Evolutionary conservation across 2,888 invertebrate genomes (phyloP), one percentile per base, ranked within the genome.

Genomic region (Noctua fimbriata): DNA sequence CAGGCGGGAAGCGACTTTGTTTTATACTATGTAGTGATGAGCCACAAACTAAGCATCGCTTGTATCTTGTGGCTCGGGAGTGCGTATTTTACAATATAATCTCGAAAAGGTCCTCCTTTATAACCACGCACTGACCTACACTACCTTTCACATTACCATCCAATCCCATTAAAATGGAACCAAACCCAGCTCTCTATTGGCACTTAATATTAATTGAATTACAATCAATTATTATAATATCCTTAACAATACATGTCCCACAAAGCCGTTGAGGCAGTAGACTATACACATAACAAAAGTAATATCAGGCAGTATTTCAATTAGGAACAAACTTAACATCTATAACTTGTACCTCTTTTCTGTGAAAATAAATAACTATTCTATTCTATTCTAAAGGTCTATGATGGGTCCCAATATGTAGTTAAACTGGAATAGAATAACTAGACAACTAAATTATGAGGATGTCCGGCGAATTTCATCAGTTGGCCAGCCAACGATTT

Each of bases 201-300:
- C 41, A 60, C 82, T 77, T 72, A 74, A 74, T 72, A 74, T 85
- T 77, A 77, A 84, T 82, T 82, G 67, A 84, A 84, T 82, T 55
- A 84, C 69, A 77, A 69, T 82, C 82, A 77, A 81, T 76, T 81
- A 74, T 80, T 28, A 58, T 55, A 72, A 72, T 72, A 72, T 5
- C 70, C 28, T 71, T 65, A 21, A 71, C 73, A 58, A 65, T 66
- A 60, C 24, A 72, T 63, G 21, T 5, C 41, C 7, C 52, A 74
- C 72, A 78, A 70, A 66, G n/a, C 70, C 55, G 5, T 63, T 36
- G 63, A 32, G 4, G 32, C 10, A 63, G 21, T 36, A 36, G 32
- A 21, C 21, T 5, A 36, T 36, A 65, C 12, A 21, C 32, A 36
- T 63, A 16, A 0, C n/a, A 63, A 18, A 9, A 65, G 10, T 10